Percentiles rank a stretch among this genome's conserved stretches.
Conservation (phyloP, 2,113 vertebrate species). For the Halcyon malimbica region DNA sequence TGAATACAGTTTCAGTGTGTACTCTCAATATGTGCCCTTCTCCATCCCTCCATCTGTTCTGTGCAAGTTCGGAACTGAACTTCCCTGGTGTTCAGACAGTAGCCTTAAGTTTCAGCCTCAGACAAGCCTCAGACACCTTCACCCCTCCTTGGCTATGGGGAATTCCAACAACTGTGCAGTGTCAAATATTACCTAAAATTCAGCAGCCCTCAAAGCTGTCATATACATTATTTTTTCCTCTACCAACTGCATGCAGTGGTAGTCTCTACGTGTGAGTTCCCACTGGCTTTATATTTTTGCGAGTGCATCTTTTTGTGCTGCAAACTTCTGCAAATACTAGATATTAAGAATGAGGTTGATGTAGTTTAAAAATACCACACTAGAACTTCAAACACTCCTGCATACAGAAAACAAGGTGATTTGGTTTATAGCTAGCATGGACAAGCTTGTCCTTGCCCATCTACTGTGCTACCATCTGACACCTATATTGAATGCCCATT, state of each 20-base stretch:
- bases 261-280: rapidly evolving
- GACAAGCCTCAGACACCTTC: neutral
- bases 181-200: neutral
- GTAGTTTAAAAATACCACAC: neutral
- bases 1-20: neutral
- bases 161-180: neutral
- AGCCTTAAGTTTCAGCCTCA: neutral
- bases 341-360: neutral
- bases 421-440: neutral
- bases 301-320: neutral
- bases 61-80: neutral
- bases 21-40: neutral
- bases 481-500: neutral
- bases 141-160: neutral
- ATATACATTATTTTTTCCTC: neutral
- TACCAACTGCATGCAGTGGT: neutral
- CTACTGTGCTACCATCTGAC: neutral
- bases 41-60: neutral
- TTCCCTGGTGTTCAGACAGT: neutral
- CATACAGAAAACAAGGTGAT: neutral
- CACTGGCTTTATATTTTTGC: neutral
- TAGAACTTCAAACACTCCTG: neutral
- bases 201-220: neutral
- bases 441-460: neutral
- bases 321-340: neutral